Evolutionary conservation across 2,113 vertebrate species (phyloP).

Genomic region (Conger conger): DNA sequence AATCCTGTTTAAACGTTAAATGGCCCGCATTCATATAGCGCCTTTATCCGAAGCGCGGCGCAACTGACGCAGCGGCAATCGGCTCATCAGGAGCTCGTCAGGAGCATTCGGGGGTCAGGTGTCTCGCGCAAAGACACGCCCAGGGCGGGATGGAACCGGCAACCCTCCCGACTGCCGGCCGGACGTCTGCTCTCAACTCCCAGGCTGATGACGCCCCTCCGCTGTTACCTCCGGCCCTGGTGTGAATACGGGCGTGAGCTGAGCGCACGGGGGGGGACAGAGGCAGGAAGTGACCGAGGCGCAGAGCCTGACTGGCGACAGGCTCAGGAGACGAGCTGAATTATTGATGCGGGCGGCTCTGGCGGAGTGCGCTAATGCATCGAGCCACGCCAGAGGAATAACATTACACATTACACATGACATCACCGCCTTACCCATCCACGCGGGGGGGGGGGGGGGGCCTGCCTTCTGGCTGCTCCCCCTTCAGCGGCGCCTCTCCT

Average conservation of each 20-base stretch:
- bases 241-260: neutral
- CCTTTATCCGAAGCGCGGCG: no score
- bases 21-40: no score
- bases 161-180: no score
- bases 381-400: neutral
- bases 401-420: slow-evolving; percentile 26
- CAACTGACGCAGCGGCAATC: no score
- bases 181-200: no score
- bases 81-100: no score
- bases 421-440: neutral
- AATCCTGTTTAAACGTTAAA: no score
- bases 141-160: no score
- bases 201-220: no score
- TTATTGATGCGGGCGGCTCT: slow-evolving; percentile 22
- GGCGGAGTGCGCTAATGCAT: neutral
- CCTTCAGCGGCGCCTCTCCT: slow-evolving; percentile 15
- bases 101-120: no score
- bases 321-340: slow-evolving; percentile 23
- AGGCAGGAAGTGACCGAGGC: slow-evolving; percentile 1
- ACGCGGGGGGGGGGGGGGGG: neutral
- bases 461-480: neutral
- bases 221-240: neutral
- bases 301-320: neutral
- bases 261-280: slow-evolving; percentile 3
- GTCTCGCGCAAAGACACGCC: no score